Conservation (phyloP, 2,113 vertebrate species). For the Ailuropoda melanoleuca region DNA sequence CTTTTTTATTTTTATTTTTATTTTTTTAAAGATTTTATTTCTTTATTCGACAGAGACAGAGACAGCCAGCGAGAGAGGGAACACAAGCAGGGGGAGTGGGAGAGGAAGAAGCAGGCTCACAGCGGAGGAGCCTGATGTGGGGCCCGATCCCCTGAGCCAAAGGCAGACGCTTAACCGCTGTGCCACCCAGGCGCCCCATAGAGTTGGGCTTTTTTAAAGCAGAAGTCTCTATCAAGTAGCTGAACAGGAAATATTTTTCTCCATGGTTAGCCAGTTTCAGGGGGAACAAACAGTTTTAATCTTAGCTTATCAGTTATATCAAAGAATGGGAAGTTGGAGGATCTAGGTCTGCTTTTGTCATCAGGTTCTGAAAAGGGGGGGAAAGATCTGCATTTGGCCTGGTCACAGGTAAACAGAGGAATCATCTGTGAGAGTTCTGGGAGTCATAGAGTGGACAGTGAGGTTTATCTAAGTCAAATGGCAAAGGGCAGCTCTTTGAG, state of each 20-base stretch:
- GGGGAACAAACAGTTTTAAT: not conserved
- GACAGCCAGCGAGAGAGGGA: no score
- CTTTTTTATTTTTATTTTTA: no score
- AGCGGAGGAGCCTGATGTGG: no score
- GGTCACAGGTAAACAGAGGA: not conserved
- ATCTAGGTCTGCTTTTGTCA: not conserved
- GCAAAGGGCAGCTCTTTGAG: not conserved
- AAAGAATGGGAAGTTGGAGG: not conserved
- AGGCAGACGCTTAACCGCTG: no score
- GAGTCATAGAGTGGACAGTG: not conserved
- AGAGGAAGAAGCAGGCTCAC: no score
- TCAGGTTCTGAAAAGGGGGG: not conserved
- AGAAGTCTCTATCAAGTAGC: not conserved
- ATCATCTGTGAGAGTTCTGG: not conserved
- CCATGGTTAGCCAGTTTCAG: not conserved
- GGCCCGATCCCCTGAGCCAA: no score
- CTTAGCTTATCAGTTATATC: not conserved
- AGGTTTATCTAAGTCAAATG: not conserved
- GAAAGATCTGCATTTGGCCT: not conserved
- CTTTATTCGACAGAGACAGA: no score
- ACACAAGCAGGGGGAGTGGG: no score
- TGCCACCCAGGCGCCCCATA: no score
- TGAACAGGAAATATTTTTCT: slow-evolving; percentile 25
- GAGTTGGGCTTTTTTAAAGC: not conserved
- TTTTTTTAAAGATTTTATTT: no score